These are phyloP conservation scores for Geotrupes spiniger DNA, from an alignment of 2,888 invertebrate species.

Conservation along the genomic window DNA sequence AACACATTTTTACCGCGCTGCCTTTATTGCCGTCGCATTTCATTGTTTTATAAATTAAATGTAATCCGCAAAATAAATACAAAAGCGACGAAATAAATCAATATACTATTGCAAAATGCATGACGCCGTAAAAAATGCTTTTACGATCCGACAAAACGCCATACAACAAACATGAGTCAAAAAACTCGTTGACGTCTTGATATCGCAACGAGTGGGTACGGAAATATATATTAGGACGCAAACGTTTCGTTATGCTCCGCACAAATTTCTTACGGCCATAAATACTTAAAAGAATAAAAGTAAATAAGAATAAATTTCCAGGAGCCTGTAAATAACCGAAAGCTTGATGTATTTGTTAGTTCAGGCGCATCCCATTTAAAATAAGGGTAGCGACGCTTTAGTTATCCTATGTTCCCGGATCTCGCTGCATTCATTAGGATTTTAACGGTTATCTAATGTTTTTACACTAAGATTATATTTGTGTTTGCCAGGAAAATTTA, in stretches of 20 bases:
- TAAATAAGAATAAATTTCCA: conserved; percentile 29
- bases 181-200: conserved; percentile 7
- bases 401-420: conserved; percentile 21
- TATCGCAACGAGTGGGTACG: not conserved
- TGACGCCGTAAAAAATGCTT: conserved; percentile 1
- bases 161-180: conserved; percentile 12
- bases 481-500: too few species aligned
- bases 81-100: conserved; percentile 9
- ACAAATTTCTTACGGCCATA: conserved; percentile 22
- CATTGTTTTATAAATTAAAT: conserved; percentile 3
- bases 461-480: conserved; percentile 14
- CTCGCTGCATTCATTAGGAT: conserved; percentile 23
- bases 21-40: too few species aligned
- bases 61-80: not conserved
- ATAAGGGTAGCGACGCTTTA: conserved; percentile 26
- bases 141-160: conserved; percentile 3
- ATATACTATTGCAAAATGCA: conserved; percentile 2
- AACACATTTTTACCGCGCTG: too few species aligned
- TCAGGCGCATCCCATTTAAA: conserved; percentile 34
- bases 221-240: not conserved
- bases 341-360: conserved; percentile 38
- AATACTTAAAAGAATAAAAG: conserved; percentile 30
- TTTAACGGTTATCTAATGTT: conserved; percentile 13
- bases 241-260: not conserved
- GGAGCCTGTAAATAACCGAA: conserved; percentile 30